Evolutionary conservation across 2,888 invertebrate species (phyloP).

Genomic region (Tachina grossa): DNA sequence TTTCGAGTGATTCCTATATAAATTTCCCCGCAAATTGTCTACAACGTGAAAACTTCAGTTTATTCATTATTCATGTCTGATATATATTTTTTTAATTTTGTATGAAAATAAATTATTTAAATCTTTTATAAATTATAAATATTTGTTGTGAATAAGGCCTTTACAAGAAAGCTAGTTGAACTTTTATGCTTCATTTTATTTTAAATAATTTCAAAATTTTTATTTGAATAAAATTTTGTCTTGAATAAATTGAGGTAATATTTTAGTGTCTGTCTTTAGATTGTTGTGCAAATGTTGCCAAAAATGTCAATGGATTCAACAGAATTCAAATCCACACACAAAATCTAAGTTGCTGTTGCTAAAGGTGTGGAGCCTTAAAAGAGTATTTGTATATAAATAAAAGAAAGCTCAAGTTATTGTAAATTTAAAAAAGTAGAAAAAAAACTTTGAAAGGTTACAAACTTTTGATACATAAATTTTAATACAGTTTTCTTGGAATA

Average conservation of each 20-base stretch:
- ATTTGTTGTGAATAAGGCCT: no score
- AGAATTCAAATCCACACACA: slow-evolving; percentile 1
- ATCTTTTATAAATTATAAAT: no score
- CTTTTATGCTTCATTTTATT: no score
- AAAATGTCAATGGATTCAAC: slow-evolving; percentile 41
- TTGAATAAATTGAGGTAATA: slow-evolving; percentile 26
- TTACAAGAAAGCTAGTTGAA: no score
- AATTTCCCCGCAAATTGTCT: no score
- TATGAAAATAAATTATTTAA: no score
- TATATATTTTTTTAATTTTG: no score
- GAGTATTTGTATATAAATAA: background rate
- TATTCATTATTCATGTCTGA: no score
- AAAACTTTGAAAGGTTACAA: slow-evolving; percentile 38
- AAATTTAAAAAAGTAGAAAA: background rate
- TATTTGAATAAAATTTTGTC: background rate
- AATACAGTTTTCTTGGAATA: no score
- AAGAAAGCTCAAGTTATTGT: background rate
- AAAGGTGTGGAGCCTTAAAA: slow-evolving; percentile 47
- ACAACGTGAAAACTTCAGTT: no score
- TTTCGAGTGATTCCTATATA: no score
- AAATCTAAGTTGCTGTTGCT: background rate
- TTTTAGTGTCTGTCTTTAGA: slow-evolving; percentile 13
- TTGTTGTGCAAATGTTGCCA: slow-evolving; percentile 15
- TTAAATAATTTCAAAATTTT: no score
- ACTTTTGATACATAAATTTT: background rate